phyloP scores from a whole-genome alignment of 2,888 invertebrate genomes.

The Stegana nigrithorax region DNA sequence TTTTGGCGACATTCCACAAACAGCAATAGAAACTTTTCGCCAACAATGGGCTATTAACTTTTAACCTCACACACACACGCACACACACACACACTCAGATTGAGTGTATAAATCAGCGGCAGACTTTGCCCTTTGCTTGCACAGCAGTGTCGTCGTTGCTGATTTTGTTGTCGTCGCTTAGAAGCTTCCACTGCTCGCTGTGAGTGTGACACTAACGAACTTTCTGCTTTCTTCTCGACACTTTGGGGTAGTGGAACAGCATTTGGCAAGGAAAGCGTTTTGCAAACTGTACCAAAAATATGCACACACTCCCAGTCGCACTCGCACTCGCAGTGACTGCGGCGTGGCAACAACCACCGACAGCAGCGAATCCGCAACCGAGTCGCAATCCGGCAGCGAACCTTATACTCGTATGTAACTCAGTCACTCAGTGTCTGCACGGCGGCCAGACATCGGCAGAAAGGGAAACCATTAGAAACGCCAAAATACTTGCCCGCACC shows the following conservation, averaged over 20 bases:
- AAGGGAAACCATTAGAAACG: slow-evolving; percentile 61
- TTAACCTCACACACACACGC: no score
- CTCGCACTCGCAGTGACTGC: no score
- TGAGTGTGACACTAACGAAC: slow-evolving; percentile 19
- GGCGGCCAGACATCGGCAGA: slow-evolving; percentile 63
- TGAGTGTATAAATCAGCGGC: no score
- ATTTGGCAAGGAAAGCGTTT: slow-evolving; percentile 15
- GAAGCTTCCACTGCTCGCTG: not conserved
- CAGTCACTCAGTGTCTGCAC: slow-evolving; percentile 1
- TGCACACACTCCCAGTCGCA: slow-evolving; percentile 28
- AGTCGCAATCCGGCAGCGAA: no score
- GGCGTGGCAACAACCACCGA: slow-evolving; percentile 27
- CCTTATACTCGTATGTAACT: no score
- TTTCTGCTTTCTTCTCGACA: slow-evolving; percentile 13
- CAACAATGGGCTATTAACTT: no score
- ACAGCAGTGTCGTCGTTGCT: not conserved
- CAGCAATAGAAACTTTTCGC: no score
- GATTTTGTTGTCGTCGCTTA: no score
- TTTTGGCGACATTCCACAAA: no score
- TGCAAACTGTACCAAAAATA: slow-evolving; percentile 61
- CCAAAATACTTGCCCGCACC: no score
- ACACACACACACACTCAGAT: no score
- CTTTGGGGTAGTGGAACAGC: slow-evolving; percentile 49
- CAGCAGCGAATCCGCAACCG: slow-evolving; percentile 14
- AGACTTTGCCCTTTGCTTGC: not conserved